phyloP scores from a whole-genome alignment of 2,113 vertebrate genomes.

The Trematomus loennbergii region DNA sequence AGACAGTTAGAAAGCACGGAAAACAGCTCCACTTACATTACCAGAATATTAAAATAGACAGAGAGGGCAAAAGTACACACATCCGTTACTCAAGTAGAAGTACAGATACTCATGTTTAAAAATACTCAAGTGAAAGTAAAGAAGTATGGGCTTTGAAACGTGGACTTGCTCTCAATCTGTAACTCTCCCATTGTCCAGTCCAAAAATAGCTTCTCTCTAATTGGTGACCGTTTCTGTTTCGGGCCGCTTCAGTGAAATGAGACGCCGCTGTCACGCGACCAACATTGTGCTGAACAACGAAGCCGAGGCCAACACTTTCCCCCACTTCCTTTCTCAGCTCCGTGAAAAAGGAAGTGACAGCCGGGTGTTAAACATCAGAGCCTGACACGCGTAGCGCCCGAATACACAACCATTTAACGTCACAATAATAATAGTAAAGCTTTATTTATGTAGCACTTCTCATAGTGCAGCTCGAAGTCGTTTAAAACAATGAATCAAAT shows the following conservation, averaged over 20 bases:
- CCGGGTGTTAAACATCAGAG: constrained; percentile 7
- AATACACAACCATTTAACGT: background rate
- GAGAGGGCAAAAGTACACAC: no score
- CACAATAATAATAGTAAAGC: no score
- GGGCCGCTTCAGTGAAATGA: constrained; percentile 8
- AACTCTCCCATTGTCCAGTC: background rate
- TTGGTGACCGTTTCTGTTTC: constrained; percentile 40
- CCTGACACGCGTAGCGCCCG: background rate
- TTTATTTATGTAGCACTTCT: no score
- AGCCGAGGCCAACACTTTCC: constrained; percentile 2
- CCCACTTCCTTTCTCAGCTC: constrained; percentile 39
- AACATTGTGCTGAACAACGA: constrained; percentile 19
- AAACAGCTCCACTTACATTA: no score
- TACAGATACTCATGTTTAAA: no score
- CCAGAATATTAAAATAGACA: no score
- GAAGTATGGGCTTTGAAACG: background rate
- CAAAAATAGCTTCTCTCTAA: background rate
- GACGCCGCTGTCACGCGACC: constrained; percentile 22
- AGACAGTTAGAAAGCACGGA: no score
- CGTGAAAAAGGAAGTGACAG: constrained; percentile 36
- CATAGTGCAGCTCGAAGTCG: no score
- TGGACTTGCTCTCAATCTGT: background rate
- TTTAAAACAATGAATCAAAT: no score
- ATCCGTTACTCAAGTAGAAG: no score
- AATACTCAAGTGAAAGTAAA: no score